Evolutionary conservation across 2,888 invertebrate species (phyloP), one percentile per base, ranked within the genome.

Genomic region (Nineta flava): DNA sequence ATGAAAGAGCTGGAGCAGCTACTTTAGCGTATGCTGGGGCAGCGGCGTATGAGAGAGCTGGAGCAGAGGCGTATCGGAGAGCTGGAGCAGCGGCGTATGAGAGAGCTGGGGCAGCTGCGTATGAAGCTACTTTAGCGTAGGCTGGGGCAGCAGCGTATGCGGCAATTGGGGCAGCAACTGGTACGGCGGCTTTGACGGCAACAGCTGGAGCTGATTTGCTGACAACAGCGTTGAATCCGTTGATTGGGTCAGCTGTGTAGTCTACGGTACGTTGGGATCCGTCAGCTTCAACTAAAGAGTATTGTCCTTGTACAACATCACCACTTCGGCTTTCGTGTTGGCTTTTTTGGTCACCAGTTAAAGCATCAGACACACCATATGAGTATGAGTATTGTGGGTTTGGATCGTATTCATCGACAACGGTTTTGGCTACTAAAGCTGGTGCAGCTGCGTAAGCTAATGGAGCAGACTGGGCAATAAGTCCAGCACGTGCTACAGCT

Each of bases 181-280:
- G 40, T n/a, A 47, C 48, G 15, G 40, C 35, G 13, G 47, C 46
- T 21, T 32, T 16, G 35, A 50, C 51, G 9, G 40, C 19, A 10
- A 62, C 63, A 3, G 61, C 66, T 7, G 70, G 58, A 15, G 72
- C 70, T 57, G 71, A 17, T 49, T 50, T 68, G 53, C 65, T 67
- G 34, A 70, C 71, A 48, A 69, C 67, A 50, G 71, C 70, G 54
- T 71, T 71, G 64, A 71, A 71, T 48, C 70, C 71, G 55, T 70
- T 65, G 38, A 67, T 65, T 38, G 70, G 69, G 61, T 71, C 70
- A 48, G 71, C 68, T 31, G 68, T 67, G 59, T 71, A 71, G 57
- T 70, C 69, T 17, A 71, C 70, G 57, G 67, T 58, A 50, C 71
- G 65, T 48, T 66, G 61, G 38, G 68, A 69, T 55, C 70, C 70